phyloP scores from a whole-genome alignment of 2,797 vertebrate genomes.

The Cyclura pinguis region DNA sequence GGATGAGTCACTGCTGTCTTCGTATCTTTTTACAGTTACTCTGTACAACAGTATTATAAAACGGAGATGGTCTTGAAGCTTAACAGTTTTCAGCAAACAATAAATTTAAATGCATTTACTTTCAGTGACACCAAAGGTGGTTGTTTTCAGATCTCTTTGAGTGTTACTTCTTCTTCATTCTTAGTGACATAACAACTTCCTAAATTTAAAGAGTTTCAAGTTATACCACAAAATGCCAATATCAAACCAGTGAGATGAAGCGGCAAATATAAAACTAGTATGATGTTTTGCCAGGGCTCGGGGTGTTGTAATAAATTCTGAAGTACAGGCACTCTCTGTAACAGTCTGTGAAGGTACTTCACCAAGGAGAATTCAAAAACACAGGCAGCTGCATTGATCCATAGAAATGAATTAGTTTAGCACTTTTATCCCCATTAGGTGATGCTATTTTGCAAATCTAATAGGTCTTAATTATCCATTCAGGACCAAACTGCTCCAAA shows the following conservation, averaged over 20 bases:
- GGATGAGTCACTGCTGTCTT: not conserved
- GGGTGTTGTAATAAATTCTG: not conserved
- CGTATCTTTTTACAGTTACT: not conserved
- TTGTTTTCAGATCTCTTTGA: not conserved
- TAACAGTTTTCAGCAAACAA: not conserved
- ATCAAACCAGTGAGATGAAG: not conserved
- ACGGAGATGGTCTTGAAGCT: not conserved
- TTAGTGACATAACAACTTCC: not conserved
- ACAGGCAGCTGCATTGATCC: not conserved
- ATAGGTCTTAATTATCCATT: not conserved
- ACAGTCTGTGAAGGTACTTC: not conserved
- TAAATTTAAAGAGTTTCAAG: not conserved
- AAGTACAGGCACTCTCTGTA: not conserved
- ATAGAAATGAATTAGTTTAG: not conserved
- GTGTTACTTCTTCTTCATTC: not conserved
- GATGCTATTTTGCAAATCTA: not conserved
- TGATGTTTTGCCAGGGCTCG: not conserved
- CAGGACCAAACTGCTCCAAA: not conserved
- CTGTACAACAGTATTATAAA: not conserved
- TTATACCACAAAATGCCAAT: not conserved
- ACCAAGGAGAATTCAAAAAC: not conserved
- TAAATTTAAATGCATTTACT: not conserved
- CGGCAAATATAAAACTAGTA: not conserved
- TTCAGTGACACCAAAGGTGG: not conserved
- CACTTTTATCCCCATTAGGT: not conserved